Conservation (phyloP, 2,888 invertebrate species). For the Hylaea fasciaria region DNA sequence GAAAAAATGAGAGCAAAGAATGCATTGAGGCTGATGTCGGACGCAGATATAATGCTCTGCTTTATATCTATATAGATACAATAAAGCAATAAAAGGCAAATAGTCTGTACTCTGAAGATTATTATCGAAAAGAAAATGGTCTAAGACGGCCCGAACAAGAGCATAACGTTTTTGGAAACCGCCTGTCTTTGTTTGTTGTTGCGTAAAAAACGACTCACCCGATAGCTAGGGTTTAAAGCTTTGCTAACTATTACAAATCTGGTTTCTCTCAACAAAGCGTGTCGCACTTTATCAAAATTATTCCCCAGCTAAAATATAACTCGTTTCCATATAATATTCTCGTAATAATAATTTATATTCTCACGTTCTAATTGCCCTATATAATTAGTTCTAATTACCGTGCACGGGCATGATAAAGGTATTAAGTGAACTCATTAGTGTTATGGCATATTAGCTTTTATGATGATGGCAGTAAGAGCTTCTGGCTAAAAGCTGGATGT, state of each 20-base stretch:
- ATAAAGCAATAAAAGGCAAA: background rate
- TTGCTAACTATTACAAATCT: constrained; percentile 3
- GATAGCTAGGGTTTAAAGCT: background rate
- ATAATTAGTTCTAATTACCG: constrained; percentile 43
- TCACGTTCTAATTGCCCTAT: constrained; percentile 37
- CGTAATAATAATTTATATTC: constrained; percentile 32
- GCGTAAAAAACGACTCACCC: no score
- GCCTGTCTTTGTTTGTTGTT: no score
- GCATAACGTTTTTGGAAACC: no score
- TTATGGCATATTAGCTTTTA: constrained; percentile 43
- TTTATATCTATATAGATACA: background rate
- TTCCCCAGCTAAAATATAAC: constrained; percentile 24
- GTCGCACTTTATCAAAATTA: constrained; percentile 26
- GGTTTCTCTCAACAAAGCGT: constrained; percentile 20
- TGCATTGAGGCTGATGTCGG: constrained; percentile 23
- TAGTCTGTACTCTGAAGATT: no score
- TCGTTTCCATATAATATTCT: constrained; percentile 25
- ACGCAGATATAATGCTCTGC: constrained; percentile 16
- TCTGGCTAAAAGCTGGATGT: constrained; percentile 34
- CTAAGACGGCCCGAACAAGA: no score
- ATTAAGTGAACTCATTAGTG: constrained; percentile 40
- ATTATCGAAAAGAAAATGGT: no score
- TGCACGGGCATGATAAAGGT: constrained; percentile 42
- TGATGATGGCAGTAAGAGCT: constrained; percentile 41
- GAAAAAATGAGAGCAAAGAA: constrained; percentile 39